These are phyloP conservation scores for Hyperoplus lanceolatus DNA, from an alignment of 2,797 vertebrate genomes.

Conservation along the genomic window DNA sequence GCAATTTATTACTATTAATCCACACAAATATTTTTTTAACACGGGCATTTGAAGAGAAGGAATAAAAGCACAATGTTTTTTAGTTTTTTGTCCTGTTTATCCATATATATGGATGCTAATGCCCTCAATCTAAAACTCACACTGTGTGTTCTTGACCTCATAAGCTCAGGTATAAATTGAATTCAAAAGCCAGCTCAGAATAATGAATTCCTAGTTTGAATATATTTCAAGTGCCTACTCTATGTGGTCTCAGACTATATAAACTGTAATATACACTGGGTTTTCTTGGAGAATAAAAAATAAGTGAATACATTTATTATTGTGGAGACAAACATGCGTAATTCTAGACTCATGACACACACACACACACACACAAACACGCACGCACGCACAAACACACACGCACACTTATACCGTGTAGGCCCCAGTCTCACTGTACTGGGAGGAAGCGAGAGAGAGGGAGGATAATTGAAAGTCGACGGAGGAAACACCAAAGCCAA, in stretches of 20 bases:
- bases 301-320: constrained; percentile 23
- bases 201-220: constrained; percentile 17
- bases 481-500: constrained; percentile 72
- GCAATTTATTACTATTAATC: constrained; percentile 25
- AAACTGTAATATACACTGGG: no score
- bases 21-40: constrained; percentile 1
- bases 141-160: constrained; percentile 22
- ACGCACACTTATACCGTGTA: constrained; percentile 12
- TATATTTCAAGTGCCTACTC: constrained; percentile 28
- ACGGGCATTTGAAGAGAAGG: not conserved
- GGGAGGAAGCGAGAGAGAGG: constrained; percentile 32
- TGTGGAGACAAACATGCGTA: constrained; percentile 20
- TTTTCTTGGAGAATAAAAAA: constrained; percentile 26
- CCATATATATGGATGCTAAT: constrained; percentile 25
- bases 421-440: constrained; percentile 8
- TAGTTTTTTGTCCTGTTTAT: constrained; percentile 37
- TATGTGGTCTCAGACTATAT: constrained; percentile 4
- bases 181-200: constrained; percentile 44
- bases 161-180: constrained; percentile 25
- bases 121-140: constrained; percentile 30
- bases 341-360: constrained; percentile 29
- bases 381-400: constrained; percentile 22
- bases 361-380: constrained; percentile 5
- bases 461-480: constrained; percentile 78
- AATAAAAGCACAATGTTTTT: not conserved